A percentile compares a stretch with the other conserved stretches of the same genome.
These are phyloP conservation scores for Gadopsis marmoratus DNA, from an alignment of 2,797 vertebrate genomes.

Conservation along the genomic window DNA sequence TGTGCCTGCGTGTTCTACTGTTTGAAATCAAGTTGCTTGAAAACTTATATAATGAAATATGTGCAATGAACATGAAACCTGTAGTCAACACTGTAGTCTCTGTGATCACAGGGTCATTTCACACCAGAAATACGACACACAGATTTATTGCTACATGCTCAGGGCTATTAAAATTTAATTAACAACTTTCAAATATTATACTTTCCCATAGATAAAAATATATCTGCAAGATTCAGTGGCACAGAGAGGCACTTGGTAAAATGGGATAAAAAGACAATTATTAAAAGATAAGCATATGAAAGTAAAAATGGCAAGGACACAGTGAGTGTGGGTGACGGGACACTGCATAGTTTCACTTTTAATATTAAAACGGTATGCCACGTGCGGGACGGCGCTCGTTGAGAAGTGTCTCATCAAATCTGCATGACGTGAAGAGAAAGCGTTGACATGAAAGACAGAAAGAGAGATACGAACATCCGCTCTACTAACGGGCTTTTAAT, in stretches of 20 bases:
- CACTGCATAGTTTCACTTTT: constrained; percentile 1
- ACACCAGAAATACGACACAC: background rate
- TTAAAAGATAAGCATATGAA: background rate
- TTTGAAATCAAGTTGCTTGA: background rate
- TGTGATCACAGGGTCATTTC: background rate
- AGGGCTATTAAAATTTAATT: constrained; percentile 8
- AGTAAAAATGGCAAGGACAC: constrained; percentile 25
- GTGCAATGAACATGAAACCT: background rate
- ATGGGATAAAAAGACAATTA: constrained; percentile 1
- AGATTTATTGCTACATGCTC: background rate
- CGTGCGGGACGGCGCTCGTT: constrained; percentile 30
- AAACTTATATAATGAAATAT: constrained; percentile 2
- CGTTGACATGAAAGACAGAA: background rate
- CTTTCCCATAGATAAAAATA: background rate
- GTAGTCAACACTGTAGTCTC: background rate
- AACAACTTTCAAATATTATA: constrained; percentile 5
- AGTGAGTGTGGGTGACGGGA: background rate
- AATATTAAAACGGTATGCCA: constrained; percentile 11
- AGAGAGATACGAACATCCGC: background rate
- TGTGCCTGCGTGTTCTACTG: background rate
- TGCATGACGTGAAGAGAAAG: constrained; percentile 31
- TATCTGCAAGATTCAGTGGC: background rate
- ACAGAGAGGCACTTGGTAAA: background rate
- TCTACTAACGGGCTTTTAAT: constrained; percentile 25
- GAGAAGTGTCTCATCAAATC: constrained; percentile 44